Percentiles rank a stretch among this genome's conserved stretches.
Evolutionary conservation across 1,140 invertebrate species (phyloP).

Genomic region (Drosophila santomea): DNA sequence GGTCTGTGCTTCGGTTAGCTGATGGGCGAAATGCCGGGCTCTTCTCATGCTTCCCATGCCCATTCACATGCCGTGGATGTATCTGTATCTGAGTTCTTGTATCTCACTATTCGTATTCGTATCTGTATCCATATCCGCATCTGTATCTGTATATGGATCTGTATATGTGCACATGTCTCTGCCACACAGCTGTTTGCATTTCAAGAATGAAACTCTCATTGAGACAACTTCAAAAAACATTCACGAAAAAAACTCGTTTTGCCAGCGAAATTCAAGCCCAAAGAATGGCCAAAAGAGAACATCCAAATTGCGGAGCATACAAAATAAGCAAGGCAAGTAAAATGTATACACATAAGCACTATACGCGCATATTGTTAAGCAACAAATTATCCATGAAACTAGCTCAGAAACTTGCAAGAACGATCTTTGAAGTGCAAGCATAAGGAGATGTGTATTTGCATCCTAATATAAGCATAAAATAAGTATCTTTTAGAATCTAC

Average conservation of each 20-base stretch:
- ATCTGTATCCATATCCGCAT: background rate
- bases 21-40: conserved; percentile 29
- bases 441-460: background rate
- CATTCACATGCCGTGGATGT: conserved; percentile 66
- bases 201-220: conserved; percentile 77
- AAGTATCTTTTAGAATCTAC: too few species aligned
- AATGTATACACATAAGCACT: conserved; percentile 1
- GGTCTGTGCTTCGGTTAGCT: conserved; percentile 31
- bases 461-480: background rate
- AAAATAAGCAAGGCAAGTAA: conserved; percentile 23
- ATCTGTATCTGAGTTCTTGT: conserved; percentile 15
- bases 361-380: conserved; percentile 8
- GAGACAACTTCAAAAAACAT: conserved; percentile 48
- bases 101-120: conserved; percentile 3
- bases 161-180: conserved; percentile 42
- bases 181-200: conserved; percentile 75
- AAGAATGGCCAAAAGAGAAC: conserved; percentile 53
- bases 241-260: conserved; percentile 62
- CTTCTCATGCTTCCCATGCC: conserved; percentile 42
- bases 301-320: conserved; percentile 54
- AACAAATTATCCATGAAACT: background rate
- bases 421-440: background rate
- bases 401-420: background rate
- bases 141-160: conserved; percentile 20
- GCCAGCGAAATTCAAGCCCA: conserved; percentile 63